These are phyloP conservation scores for Helicoverpa assulta DNA, from an alignment of 2,888 invertebrate species.

Conservation along the genomic window DNA sequence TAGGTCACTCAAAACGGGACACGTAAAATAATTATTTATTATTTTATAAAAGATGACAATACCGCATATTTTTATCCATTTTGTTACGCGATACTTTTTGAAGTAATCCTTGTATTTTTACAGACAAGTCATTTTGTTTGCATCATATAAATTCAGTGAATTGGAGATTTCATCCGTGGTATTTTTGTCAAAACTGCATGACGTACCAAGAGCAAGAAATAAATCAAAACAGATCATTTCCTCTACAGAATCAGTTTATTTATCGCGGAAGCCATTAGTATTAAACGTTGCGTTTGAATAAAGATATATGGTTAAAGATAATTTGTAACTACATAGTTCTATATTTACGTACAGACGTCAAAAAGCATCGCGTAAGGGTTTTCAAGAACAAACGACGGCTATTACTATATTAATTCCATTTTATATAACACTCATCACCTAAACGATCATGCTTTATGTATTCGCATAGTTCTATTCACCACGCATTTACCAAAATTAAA, in stretches of 20 bases:
- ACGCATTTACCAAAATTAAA: conserved; percentile 76
- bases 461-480: conserved; percentile 79
- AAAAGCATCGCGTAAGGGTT: conserved; percentile 59
- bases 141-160: not conserved
- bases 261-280: conserved; percentile 54
- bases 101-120: conserved; percentile 21
- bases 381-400: conserved; percentile 76
- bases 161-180: not conserved
- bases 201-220: conserved; percentile 25
- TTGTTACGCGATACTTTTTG: conserved; percentile 61
- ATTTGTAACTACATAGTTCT: conserved; percentile 29
- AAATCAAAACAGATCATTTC: conserved; percentile 48
- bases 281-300: conserved; percentile 41
- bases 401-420: conserved; percentile 80
- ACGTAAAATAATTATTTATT: conserved; percentile 69
- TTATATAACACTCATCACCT: conserved; percentile 84
- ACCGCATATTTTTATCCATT: conserved; percentile 61
- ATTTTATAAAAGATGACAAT: conserved; percentile 78
- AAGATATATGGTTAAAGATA: conserved; percentile 43
- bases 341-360: conserved; percentile 52
- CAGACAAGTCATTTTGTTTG: conserved; percentile 5
- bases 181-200: conserved; percentile 21
- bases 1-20: conserved; percentile 80
- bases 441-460: conserved; percentile 80
- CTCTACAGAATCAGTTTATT: conserved; percentile 37